Base-by-base conservation (phyloP, 2,888 invertebrate species). In the Diarsia mendica region DNA sequence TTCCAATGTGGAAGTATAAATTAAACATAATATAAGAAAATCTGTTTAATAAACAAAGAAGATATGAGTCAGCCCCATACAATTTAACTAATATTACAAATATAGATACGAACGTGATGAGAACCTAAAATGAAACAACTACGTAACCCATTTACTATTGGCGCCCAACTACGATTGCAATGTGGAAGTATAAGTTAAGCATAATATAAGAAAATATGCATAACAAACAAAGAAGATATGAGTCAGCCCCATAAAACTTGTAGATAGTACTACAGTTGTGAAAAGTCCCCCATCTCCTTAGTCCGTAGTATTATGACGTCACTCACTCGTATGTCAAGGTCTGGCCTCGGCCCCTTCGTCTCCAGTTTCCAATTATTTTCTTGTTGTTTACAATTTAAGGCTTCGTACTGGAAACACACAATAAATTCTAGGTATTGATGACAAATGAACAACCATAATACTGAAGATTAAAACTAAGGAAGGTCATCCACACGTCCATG, bases 271-370 rank as follows among this genome's bases (percentile, higher is more conserved):
- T 67, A 75, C 60, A 75, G 44, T 67, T 46, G 48, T 67, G 13
- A 72, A 78, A 51, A 79, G 51, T 39, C 76, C 48, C 72, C 60
- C 60, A 74, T 78, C 71, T 69, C 58, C 51, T 63, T 82, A 84
- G 60, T 69, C 61, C 51, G 69, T 82, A 84, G 65, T 87, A 79
- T 75, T 75, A 67, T 86, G 77, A 79, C 85, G 82, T 82, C 77
- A 82, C 73, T 44, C 60, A 44, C 63, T 63, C 63, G 63, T 63
- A 68, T 74, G 72, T 72, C 85, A 77, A 79, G 75, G 79, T 61
- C 46, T 66, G 67, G 70, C 75, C 72, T 82, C 71, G 80, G 23
- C 75, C 67, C 68, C 28, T 58, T 66, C 46, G 58, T 51, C 44
- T 65, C 55, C 63, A 72, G 64, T 48, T 67, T 63, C 60, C 64